These are phyloP conservation scores for Ectemnius continuus DNA, from an alignment of 2,888 invertebrate species.

Conservation along the genomic window DNA sequence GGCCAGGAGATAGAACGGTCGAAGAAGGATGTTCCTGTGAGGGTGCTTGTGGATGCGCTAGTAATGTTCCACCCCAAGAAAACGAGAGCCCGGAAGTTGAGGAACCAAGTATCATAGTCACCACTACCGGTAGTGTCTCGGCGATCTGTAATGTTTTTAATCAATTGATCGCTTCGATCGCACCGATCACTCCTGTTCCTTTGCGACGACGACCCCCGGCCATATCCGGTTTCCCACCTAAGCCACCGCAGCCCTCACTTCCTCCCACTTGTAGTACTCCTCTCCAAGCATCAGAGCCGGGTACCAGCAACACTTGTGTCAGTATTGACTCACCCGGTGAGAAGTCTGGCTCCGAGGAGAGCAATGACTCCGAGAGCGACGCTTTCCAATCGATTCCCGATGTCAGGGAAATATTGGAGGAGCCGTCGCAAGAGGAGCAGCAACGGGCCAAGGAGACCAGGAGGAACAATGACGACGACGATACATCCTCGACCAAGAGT, in stretches of 20 bases:
- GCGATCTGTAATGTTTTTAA: too few species aligned
- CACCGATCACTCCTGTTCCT: too few species aligned
- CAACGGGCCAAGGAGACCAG: background rate
- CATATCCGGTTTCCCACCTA: too few species aligned
- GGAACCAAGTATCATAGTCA: too few species aligned
- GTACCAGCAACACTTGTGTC: background rate
- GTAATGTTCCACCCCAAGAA: background rate
- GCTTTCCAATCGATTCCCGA: background rate
- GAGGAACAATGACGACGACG: slow-evolving; percentile 20
- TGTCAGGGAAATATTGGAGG: background rate
- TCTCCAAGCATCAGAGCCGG: background rate
- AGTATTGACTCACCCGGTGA: too few species aligned
- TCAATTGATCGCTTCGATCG: background rate
- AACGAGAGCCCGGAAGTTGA: too few species aligned
- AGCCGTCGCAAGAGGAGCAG: background rate
- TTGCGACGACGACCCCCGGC: background rate
- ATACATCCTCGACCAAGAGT: slow-evolving; percentile 24
- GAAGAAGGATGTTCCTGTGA: slow-evolving; percentile 64
- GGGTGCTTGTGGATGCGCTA: slow-evolving; percentile 72
- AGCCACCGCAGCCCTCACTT: too few species aligned
- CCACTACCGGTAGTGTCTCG: too few species aligned
- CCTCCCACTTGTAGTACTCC: too few species aligned
- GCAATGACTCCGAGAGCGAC: background rate
- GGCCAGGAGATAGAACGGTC: too few species aligned
- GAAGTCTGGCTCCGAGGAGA: background rate